Conservation (phyloP, 2,113 vertebrate genomes). For the Dipodomys stephensi region DNA sequence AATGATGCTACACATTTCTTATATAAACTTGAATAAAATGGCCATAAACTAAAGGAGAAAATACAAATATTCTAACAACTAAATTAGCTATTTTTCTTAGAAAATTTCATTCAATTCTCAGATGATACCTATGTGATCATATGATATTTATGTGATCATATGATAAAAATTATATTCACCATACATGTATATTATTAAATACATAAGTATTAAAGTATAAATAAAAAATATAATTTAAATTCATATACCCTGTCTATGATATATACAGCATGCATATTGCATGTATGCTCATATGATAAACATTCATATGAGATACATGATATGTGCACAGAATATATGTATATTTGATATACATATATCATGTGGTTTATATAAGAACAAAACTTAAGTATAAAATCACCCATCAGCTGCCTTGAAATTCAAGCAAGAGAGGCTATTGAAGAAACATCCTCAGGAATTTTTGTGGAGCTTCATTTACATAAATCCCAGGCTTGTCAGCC, state of each 20-base stretch:
- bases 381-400: not conserved
- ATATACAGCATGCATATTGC: not conserved
- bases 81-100: conserved; percentile 1
- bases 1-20: not conserved
- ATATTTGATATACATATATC: not conserved
- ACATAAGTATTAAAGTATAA: no score
- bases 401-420: not conserved
- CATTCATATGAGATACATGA: no score
- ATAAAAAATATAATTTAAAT: no score
- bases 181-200: no score
- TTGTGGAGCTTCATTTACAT: not conserved
- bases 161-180: no score
- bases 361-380: not conserved
- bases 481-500: not conserved
- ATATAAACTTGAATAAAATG: not conserved
- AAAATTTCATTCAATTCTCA: not conserved
- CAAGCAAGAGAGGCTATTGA: not conserved
- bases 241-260: not conserved
- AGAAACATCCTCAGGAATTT: not conserved
- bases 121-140: not conserved
- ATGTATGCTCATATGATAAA: no score
- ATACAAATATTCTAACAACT: not conserved
- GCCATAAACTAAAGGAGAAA: conserved; percentile 1
- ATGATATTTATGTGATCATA: not conserved
- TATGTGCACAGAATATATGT: not conserved